These are phyloP conservation scores for Dione juno DNA, from an alignment of 2,888 invertebrate species.

Conservation along the genomic window DNA sequence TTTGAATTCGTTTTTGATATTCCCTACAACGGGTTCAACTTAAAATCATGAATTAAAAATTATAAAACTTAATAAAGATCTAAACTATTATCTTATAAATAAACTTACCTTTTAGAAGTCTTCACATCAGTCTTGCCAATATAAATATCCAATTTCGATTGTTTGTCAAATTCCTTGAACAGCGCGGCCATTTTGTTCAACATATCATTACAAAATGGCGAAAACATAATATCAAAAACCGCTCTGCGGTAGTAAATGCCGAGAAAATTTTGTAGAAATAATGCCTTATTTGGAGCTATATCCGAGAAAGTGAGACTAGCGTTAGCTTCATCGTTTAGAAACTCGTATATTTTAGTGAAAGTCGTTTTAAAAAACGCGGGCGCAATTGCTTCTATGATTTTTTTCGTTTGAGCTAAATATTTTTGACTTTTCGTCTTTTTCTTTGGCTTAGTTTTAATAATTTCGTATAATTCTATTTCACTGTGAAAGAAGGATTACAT, in stretches of 20 bases:
- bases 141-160: constrained; percentile 34
- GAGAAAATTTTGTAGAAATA: constrained; percentile 43
- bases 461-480: not conserved
- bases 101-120: constrained; percentile 34
- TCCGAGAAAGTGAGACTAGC: constrained; percentile 47
- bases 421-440: constrained; percentile 30
- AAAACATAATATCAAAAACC: constrained; percentile 37
- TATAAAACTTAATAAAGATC: not conserved
- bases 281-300: constrained; percentile 44
- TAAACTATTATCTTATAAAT: no score
- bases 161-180: constrained; percentile 35
- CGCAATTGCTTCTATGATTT: constrained; percentile 43
- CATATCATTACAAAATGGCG: constrained; percentile 40
- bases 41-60: no score
- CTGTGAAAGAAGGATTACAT: not conserved
- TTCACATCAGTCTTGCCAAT: constrained; percentile 27
- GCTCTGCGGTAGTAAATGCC: constrained; percentile 35
- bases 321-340: constrained; percentile 45
- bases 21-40: no score
- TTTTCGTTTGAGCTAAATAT: constrained; percentile 25
- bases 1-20: no score
- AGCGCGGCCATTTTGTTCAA: constrained; percentile 35
- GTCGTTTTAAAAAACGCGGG: constrained; percentile 41
- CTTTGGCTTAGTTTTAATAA: constrained; percentile 12
- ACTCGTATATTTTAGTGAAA: constrained; percentile 48